A percentile compares a stretch with the other conserved stretches of the same genome.
Conservation (phyloP, 2,113 vertebrate species). For the Galbula dea region DNA sequence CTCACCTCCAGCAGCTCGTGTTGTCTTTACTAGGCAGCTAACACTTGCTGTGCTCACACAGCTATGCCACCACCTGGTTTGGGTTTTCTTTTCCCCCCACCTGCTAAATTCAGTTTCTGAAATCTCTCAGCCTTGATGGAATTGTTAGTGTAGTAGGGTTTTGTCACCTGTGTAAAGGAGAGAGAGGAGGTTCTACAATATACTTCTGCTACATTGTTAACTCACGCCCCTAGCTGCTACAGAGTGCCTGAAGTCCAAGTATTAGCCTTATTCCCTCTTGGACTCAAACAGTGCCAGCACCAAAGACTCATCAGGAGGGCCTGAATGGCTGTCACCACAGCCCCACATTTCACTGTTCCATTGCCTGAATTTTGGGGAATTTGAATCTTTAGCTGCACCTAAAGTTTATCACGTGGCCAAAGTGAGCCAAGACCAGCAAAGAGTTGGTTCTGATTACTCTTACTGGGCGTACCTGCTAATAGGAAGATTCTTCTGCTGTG, state of each 20-base stretch:
- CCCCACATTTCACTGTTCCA: background rate
- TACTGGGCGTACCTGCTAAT: background rate
- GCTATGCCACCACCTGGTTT: background rate
- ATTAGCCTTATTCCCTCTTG: background rate
- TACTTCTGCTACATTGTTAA: background rate
- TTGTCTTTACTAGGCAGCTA: background rate
- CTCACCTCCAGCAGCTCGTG: background rate
- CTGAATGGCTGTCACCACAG: background rate
- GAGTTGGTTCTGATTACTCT: background rate
- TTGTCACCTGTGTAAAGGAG: background rate
- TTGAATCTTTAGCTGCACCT: background rate
- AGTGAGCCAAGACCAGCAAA: fast-evolving
- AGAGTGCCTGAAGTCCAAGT: background rate
- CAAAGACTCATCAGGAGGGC: background rate
- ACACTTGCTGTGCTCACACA: background rate
- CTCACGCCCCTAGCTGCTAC: background rate
- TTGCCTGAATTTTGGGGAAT: background rate
- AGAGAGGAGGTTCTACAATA: background rate
- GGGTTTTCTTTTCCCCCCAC: background rate
- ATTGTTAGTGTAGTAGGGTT: background rate
- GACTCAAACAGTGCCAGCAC: background rate
- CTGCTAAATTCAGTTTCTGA: background rate
- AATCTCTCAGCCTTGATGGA: background rate
- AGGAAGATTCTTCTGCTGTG: background rate
- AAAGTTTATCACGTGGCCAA: background rate